Conservation (phyloP, 1,140 invertebrate genomes). For the Drosophila erecta region DNA sequence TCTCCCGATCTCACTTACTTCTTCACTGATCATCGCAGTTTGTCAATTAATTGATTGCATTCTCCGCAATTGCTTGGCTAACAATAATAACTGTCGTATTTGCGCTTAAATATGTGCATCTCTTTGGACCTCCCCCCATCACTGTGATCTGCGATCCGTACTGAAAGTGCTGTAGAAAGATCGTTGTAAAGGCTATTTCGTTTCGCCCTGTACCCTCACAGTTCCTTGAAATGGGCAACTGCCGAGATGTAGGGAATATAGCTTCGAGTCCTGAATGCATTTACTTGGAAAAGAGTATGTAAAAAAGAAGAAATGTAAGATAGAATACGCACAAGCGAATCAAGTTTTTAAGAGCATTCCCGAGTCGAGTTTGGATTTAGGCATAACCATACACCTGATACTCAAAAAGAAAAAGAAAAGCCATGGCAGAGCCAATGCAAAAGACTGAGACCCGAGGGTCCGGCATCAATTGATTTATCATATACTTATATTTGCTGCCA, state of each 20-base stretch:
- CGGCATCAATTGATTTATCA: slow-evolving; percentile 48
- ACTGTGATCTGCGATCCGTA: background rate
- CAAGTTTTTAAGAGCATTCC: slow-evolving; percentile 11
- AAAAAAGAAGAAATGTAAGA: no score
- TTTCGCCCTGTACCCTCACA: slow-evolving; percentile 25
- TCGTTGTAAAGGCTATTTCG: slow-evolving; percentile 63
- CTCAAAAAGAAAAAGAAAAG: slow-evolving; percentile 2
- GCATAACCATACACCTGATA: slow-evolving; percentile 19
- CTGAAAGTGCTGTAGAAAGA: slow-evolving; percentile 9
- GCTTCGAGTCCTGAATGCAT: background rate
- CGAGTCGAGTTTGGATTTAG: background rate
- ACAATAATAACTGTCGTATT: slow-evolving; percentile 81
- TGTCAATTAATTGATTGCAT: slow-evolving; percentile 82
- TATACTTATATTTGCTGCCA: slow-evolving; percentile 27
- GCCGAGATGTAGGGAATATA: background rate
- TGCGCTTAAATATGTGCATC: slow-evolving; percentile 77
- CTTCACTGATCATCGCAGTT: slow-evolving; percentile 57
- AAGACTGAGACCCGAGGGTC: slow-evolving; percentile 31
- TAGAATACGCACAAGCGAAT: no score
- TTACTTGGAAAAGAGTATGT: no score
- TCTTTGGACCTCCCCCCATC: slow-evolving; percentile 24
- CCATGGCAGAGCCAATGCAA: slow-evolving; percentile 2
- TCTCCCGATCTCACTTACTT: slow-evolving; percentile 11
- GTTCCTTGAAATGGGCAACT: no score
- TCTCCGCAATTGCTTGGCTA: slow-evolving; percentile 49